Conservation (phyloP, 2,113 vertebrate genomes). For the Sylvietta virens region DNA sequence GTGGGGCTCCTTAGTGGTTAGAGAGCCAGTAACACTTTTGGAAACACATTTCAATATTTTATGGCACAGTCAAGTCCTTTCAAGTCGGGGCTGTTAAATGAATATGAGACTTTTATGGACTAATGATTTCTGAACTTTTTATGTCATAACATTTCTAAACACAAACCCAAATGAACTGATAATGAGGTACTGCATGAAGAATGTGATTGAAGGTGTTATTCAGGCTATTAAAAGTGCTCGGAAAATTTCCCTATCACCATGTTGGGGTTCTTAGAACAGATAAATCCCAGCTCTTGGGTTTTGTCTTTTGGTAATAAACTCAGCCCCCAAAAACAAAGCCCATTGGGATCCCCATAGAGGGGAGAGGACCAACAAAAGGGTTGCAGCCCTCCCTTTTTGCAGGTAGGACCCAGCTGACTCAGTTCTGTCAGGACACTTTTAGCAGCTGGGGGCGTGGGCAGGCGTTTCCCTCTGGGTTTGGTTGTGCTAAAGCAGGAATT, state of each 20-base stretch:
- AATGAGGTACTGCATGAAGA: background rate
- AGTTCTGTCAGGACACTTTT: background rate
- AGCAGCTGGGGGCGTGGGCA: background rate
- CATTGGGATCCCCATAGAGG: accelerated
- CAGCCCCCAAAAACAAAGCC: background rate
- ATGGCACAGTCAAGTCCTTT: background rate
- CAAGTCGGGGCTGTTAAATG: background rate
- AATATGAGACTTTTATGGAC: background rate
- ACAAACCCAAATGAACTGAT: background rate
- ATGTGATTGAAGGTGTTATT: background rate
- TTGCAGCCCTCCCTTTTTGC: background rate
- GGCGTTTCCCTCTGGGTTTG: background rate
- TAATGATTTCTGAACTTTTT: background rate
- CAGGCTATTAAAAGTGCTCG: background rate
- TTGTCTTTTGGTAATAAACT: background rate
- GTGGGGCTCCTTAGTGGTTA: background rate
- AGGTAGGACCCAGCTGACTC: background rate
- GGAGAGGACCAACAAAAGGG: background rate
- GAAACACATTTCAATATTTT: background rate
- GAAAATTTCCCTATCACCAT: background rate
- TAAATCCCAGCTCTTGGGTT: background rate
- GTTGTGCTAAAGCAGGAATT: background rate
- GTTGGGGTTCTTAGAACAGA: background rate
- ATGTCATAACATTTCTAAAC: background rate
- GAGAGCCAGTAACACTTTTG: background rate